Percentiles rank a stretch among this genome's conserved stretches.
phyloP scores from a whole-genome alignment of 2,797 vertebrate genomes.

The Chelmon rostratus region DNA sequence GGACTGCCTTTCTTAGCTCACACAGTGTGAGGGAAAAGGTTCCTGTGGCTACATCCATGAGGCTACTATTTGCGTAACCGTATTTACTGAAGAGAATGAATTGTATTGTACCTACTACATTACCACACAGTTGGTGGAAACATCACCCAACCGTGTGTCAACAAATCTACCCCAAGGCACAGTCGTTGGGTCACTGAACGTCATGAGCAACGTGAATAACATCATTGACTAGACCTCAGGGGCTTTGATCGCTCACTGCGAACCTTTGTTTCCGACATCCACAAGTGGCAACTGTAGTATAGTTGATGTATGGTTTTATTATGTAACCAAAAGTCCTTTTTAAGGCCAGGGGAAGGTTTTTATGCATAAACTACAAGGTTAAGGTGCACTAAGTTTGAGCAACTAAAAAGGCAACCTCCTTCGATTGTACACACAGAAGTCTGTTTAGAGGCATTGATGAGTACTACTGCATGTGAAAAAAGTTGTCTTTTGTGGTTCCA shows the following conservation, averaged over 20 bases:
- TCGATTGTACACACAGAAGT: not conserved
- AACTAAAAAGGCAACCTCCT: not conserved
- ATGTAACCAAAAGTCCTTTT: not conserved
- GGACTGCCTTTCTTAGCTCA: conserved; percentile 14
- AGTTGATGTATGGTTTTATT: conserved; percentile 9
- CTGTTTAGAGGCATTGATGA: not conserved
- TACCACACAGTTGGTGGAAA: not conserved
- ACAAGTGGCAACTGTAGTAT: not conserved
- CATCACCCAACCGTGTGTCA: conserved; percentile 4
- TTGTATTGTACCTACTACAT: conserved; percentile 10
- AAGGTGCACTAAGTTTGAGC: not conserved
- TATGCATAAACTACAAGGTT: not conserved
- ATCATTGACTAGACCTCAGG: not conserved
- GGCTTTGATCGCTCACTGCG: not conserved
- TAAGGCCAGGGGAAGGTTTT: not conserved
- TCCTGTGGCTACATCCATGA: conserved; percentile 11
- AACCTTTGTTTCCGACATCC: not conserved
- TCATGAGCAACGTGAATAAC: not conserved
- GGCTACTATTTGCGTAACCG: not conserved
- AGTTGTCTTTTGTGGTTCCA: not conserved
- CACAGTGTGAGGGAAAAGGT: conserved; percentile 8
- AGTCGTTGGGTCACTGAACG: not conserved
- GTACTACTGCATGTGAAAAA: not conserved
- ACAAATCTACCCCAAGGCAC: not conserved
- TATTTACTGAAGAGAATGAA: conserved; percentile 9